Percentiles rank a stretch among this genome's conserved stretches.
Conservation (phyloP, 2,113 vertebrate genomes). For the Clarias gariepinus region DNA sequence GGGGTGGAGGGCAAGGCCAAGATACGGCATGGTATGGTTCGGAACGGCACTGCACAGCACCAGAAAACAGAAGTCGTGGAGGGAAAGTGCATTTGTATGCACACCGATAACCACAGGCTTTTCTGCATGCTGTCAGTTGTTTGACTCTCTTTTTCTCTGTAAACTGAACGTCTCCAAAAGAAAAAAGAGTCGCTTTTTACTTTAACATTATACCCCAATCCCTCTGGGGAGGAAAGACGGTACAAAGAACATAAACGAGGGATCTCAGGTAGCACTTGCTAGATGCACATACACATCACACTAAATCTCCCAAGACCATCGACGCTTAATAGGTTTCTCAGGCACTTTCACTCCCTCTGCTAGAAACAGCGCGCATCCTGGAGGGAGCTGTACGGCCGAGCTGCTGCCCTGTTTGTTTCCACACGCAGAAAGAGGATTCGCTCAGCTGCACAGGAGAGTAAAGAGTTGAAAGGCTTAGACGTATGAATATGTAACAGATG, state of each 20-base stretch:
- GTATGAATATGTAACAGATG: slow-evolving; percentile 45
- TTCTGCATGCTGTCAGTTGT: slow-evolving; percentile 5
- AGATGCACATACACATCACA: neutral
- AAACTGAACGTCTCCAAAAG: slow-evolving; percentile 4
- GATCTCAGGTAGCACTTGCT: slow-evolving; percentile 59
- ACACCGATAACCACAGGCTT: neutral
- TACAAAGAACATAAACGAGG: slow-evolving; percentile 60
- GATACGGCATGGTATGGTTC: neutral
- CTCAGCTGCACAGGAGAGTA: slow-evolving; percentile 27
- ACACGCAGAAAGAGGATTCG: slow-evolving; percentile 17
- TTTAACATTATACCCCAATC: slow-evolving; percentile 4
- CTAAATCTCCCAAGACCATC: slow-evolving; percentile 24
- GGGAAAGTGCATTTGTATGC: slow-evolving; percentile 22
- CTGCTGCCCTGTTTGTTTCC: slow-evolving; percentile 21
- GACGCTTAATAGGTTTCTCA: slow-evolving; percentile 65
- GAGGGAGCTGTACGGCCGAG: neutral
- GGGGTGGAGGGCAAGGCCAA: neutral
- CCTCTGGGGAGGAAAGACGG: slow-evolving; percentile 59
- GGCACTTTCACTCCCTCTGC: slow-evolving; percentile 48
- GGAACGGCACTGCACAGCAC: neutral
- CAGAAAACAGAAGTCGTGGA: neutral
- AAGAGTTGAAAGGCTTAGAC: slow-evolving; percentile 22
- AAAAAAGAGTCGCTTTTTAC: slow-evolving; percentile 47
- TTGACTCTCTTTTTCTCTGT: neutral
- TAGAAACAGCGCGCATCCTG: slow-evolving; percentile 21